Base-by-base conservation (phyloP, 2,113 vertebrate genomes). In the Nettapus auritus region DNA sequence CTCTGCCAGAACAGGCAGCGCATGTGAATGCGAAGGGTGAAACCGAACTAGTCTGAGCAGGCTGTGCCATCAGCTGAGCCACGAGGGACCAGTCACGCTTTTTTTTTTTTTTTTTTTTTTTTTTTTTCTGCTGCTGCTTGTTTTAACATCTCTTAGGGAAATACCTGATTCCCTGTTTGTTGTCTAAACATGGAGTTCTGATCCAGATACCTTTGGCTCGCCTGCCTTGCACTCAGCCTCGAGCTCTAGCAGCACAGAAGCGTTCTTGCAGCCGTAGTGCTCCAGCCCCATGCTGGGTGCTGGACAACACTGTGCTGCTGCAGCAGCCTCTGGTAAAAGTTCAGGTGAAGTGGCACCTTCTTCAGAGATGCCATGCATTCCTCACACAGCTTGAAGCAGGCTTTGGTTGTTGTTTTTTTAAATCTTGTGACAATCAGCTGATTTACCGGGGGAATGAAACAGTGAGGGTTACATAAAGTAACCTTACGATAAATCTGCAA, bases 351-450 rank as follows among this genome's bases (percentile, higher is more conserved):
- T 19, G 3, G 50, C 48, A 84, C 64, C 66, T 85, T 79, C 77
- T 44, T 78, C 4, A 13, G 82, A 90, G 75, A 59, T 42, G 55
- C 63, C 64, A 91, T 28, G 56, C 14, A 7, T 29, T 94, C 69
- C 57, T 90, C 10, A 38, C 0, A 0, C 81, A 93, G 76, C 75
- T 52, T n/a, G 34, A 74, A 42, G 55, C 25, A 85, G 74, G 13
- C 69, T 53, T 76, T 66, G 1, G 0, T 0, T 29, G 62, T 25
- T 36, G 34, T 36, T 60, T 42, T 77, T 38, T 57, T 57, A 25
- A 48, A 36, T 52, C 93, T 90, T 77, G 77, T 89, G 97, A 93
- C 79, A 93, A 68, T 71, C 75, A 92, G 22, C 62, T 81, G 71
- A 86, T 90, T 83, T 86, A 93, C 38, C 64, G 42, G 46, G 46